These are phyloP conservation scores for Aphelocoma californica DNA, from an alignment of 2,797 vertebrate genomes.

Conservation along the genomic window DNA sequence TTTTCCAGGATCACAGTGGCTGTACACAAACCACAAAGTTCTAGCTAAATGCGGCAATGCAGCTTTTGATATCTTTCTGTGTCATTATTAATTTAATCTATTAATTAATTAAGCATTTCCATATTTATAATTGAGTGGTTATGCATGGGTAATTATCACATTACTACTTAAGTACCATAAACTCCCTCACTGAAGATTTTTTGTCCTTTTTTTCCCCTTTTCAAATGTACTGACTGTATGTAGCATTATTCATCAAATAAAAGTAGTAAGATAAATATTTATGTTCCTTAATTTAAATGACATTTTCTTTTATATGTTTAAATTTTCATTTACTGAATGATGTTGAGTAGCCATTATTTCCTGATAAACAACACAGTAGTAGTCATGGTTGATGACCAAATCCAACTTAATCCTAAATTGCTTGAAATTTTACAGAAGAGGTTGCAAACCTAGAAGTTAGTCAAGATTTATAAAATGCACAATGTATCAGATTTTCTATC, in stretches of 20 bases:
- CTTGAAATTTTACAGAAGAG: not conserved
- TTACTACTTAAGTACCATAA: slow-evolving; percentile 36
- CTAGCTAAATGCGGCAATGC: not conserved
- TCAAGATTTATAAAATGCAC: not conserved
- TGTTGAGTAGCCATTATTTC: not conserved
- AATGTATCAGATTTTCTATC: not conserved
- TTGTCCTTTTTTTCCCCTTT: not conserved
- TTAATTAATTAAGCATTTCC: slow-evolving; percentile 21
- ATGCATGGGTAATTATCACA: slow-evolving; percentile 34
- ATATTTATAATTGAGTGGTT: slow-evolving; percentile 40
- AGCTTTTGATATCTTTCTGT: not conserved
- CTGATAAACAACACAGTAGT: not conserved
- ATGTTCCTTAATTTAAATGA: not conserved
- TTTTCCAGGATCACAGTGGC: not conserved
- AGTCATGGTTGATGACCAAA: not conserved
- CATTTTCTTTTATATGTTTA: not conserved
- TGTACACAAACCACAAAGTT: not conserved
- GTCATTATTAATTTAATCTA: slow-evolving; percentile 49
- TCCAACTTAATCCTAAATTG: not conserved
- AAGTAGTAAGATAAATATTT: slow-evolving; percentile 4
- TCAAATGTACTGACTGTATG: not conserved
- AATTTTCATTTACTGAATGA: not conserved
- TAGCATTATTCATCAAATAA: not conserved
- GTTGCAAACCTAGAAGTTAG: not conserved
- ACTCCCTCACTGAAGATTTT: not conserved